Evolutionary conservation across 2,888 invertebrate genomes (phyloP).

Genomic region (Hyalella azteca): DNA sequence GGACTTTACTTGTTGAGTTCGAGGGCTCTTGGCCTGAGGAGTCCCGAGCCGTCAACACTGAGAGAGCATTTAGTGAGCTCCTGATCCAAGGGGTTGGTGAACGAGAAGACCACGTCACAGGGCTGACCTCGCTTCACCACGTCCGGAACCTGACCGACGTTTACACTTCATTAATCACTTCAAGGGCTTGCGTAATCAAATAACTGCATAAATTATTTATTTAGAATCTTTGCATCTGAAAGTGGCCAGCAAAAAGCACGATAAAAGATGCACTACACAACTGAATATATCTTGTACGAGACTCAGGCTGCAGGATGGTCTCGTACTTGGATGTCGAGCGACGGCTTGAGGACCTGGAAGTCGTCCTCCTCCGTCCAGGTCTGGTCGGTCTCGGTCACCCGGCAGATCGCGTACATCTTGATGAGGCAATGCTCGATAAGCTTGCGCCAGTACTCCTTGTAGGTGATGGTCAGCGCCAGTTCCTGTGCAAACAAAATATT

Average conservation of each 20-base stretch:
- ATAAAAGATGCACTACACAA: too few species aligned
- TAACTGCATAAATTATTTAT: too few species aligned
- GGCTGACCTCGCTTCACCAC: constrained; percentile 62
- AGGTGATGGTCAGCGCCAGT: constrained; percentile 70
- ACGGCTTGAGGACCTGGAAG: constrained; percentile 73
- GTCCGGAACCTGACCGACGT: constrained; percentile 61
- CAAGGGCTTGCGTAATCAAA: too few species aligned
- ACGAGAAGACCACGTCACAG: constrained; percentile 63
- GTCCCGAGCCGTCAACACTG: constrained; percentile 64
- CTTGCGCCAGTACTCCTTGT: constrained; percentile 74
- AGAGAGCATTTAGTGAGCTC: constrained; percentile 67
- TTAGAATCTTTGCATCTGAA: too few species aligned
- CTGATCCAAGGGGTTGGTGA: constrained; percentile 73
- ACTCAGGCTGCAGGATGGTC: too few species aligned
- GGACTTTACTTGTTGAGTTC: constrained; percentile 58
- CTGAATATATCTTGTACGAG: too few species aligned
- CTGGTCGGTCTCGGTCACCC: constrained; percentile 75
- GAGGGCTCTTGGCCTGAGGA: constrained; percentile 59
- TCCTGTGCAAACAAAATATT: constrained; percentile 43
- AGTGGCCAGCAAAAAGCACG: too few species aligned
- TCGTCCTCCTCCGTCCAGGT: constrained; percentile 78
- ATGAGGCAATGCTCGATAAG: constrained; percentile 75
- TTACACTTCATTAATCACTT: too few species aligned
- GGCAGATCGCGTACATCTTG: constrained; percentile 76
- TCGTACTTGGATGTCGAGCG: constrained; percentile 70